Evolutionary conservation across 2,797 vertebrate genomes (phyloP), one percentile per base, ranked within the genome.

Genomic region (Cryptoprocta ferox): DNA sequence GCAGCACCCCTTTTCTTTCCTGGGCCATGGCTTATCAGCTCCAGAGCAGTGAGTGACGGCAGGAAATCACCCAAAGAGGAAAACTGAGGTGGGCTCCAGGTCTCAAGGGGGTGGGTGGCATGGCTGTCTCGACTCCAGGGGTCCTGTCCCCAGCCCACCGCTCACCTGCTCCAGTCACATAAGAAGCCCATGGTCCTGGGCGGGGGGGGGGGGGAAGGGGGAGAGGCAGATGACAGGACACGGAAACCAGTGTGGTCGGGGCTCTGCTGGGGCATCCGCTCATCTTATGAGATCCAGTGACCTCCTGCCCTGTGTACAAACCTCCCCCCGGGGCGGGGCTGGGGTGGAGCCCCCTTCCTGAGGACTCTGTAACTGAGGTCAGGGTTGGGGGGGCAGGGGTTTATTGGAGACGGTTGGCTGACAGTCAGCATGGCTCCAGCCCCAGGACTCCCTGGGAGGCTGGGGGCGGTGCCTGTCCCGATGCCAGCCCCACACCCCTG

Each of bases 91-190:
- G 37, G 28, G 63, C 11, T n/a, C 21, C 19, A 13, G 28, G 59
- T 70, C 65, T 95, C 18, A 26, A 81, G 42, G 63, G 14, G n/a
- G 24, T 19, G 11, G 45, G 26, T 15, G 14, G 37, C 26, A 3
- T 6, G 9, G 42, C n/a, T 1, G 0, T 37, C 35, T 42, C 21
- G 26, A 3, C 8, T 10, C n/a, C 2, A 6, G 21, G 14, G 15
- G 6, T 32, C 68, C 39, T 32, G 28, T 61, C 76, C 48, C 42
- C 35, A 68, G 75, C 12, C 1, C 37, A 37, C 26, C 0, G 2
- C 8, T n/a, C 37, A 1, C 79, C 39, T 35, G 70, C 70, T 28
- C 56, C 11, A 1, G 63, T 53, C 39, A 35, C 65, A 65, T 39
- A 3, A 6, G 32, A 59, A 80, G 75, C 3, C 70, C 16, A 8